Percentiles rank a stretch among this genome's conserved stretches.
Conservation (phyloP, 2,113 vertebrate species). For the Eurypyga helias region DNA sequence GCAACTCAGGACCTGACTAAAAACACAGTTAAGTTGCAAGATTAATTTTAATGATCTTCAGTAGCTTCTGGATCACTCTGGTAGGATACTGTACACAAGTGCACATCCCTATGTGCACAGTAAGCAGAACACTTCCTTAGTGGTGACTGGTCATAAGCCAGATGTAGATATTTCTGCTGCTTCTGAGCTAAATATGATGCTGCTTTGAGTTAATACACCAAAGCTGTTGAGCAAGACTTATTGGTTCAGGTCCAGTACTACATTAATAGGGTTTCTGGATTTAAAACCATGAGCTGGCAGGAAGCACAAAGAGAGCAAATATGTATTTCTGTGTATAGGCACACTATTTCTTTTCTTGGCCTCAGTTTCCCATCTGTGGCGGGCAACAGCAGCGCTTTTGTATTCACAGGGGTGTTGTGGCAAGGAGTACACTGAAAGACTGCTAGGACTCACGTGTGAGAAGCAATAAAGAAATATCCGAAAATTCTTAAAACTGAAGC, state of each 20-base stretch:
- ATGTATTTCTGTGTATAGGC: not conserved
- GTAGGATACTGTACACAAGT: not conserved
- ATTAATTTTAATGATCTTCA: not conserved
- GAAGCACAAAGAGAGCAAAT: not conserved
- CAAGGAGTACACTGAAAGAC: slow-evolving; percentile 6
- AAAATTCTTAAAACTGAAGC: not conserved
- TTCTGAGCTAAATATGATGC: not conserved
- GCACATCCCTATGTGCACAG: not conserved
- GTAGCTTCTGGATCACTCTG: not conserved
- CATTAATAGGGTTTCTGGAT: not conserved
- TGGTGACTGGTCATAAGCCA: not conserved
- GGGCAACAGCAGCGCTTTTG: not conserved
- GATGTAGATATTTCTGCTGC: no score
- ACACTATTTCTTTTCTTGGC: not conserved
- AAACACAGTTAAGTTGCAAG: not conserved
- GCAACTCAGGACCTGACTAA: not conserved
- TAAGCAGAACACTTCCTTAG: not conserved
- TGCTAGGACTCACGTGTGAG: not conserved
- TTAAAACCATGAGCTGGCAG: not conserved
- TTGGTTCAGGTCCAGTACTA: not conserved
- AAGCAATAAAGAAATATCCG: not conserved
- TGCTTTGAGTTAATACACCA: not conserved
- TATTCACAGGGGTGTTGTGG: not conserved
- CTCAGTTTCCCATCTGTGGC: not conserved
- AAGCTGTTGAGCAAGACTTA: not conserved